Evolutionary conservation across 1,140 invertebrate genomes (phyloP), one percentile per base, ranked within the genome.

Genomic region (Pseudomyrmex concolor): DNA sequence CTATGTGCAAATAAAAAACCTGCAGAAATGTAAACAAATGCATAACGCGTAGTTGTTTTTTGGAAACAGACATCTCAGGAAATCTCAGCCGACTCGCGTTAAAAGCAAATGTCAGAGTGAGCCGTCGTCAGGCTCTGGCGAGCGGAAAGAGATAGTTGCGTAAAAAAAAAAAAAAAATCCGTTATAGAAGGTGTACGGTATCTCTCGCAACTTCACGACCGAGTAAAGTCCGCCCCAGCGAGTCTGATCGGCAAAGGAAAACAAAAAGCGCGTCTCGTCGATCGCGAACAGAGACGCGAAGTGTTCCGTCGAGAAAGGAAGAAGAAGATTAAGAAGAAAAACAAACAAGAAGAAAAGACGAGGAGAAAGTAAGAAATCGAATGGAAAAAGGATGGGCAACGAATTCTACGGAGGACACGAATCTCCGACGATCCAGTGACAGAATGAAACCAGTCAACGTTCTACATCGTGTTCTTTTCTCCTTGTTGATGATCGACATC

Each of bases 371-470:
- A 51, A 22, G 66, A 45, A 22, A 48, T 8, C 62, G 63, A 9
- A 54, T 13, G 25, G 48, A 5, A 50, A 13, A 51, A 70, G 22
- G 3, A 80, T 80, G 34, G 34, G 76, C 66, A 60, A 80, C 54
- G 19, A 78, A 43, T 22, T 66, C n/a, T 34, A 17, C 51, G 34
- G 57, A 34, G 48, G 34, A 51, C 48, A 34, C 51, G 25, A 86
- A 19, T 51, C 34, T 66, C 48, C 34, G 7, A 73, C 50, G 34
- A 60, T 9, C 25, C 59, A 50, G 74, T 55, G 48, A 22, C 73
- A 83, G 83, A 34, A 87, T 87, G 86, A 55, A 51, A 51, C 13
- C 51, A n/a, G n/a, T 19, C 1, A 59, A 51, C 1, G 4, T 48
- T 86, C 13, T 25, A 57, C 10, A 2, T 84, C 7, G 13, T n/a